Base-by-base conservation (phyloP, 1,140 invertebrate genomes). In the Sycophaga agraensis region DNA sequence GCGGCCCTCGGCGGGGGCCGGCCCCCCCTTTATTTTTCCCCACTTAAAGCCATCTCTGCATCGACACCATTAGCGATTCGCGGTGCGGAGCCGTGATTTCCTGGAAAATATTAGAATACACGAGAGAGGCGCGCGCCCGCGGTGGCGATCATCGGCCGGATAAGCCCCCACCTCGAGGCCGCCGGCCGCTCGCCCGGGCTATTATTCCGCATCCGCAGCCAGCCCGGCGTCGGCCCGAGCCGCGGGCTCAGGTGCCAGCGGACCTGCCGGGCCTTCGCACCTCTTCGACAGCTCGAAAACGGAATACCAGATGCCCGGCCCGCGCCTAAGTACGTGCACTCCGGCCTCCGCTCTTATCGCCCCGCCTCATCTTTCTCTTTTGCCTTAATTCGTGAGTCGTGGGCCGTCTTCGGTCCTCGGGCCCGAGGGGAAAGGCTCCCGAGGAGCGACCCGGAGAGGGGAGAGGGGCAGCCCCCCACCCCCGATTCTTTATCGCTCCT, bases 41-140 rank as follows among this genome's bases (percentile, higher is more conserved):
- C 2, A 49, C 28, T 45, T 37, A 48, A 9, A 57, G 1, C 17
- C 43, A 37, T 12, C 0, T 35, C 8, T 16, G 60, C 56, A 59
- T 48, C 31, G 46, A 48, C 46, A 35, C 59, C 49, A 63, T 57
- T 43, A 57, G 34, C 45, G 45, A 37, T 59, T 51, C 43, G 40
- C 14, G 34, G 19, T 16, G 12, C 40, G 57, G 66, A 22, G 43
- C 45, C 9, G 1, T 64, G 63, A 72, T 69, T 79, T 76, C 75
- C 69, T 68, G 68, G 73, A 72, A 78, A 71, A 69, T 77, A 77
- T 77, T 77, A 75, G 69, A 79, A 78, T 77, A 78, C 70, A 16
- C 71, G 66, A 19, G 40, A 46, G 39, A 46, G 39, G n/a, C 12
- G 54, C 12, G 50, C 21, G 42, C 39, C 37, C 65, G n/a, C n/a